Percentiles rank a stretch among this genome's conserved stretches.
Evolutionary conservation across 2,113 vertebrate species (phyloP).

Genomic region (Thermophis baileyi): DNA sequence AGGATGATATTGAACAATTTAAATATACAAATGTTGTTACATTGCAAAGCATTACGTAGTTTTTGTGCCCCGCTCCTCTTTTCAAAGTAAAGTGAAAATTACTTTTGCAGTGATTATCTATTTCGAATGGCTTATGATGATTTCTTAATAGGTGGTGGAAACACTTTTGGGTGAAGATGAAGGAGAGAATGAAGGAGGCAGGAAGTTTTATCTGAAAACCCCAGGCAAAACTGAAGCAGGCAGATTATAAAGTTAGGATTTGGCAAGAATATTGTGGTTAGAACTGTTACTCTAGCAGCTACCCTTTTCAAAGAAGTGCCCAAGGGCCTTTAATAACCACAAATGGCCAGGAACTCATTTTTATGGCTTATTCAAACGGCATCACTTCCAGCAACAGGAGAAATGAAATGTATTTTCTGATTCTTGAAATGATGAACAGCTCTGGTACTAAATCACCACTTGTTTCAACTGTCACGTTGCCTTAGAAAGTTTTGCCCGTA

Average conservation of each 20-base stretch:
- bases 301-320: constrained; percentile 4
- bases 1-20: not conserved
- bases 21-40: not conserved
- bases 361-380: constrained; percentile 33
- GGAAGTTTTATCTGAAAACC: constrained; percentile 16
- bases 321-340: constrained; percentile 3
- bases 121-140: not conserved
- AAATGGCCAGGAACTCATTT: constrained; percentile 20
- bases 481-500: constrained; percentile 1
- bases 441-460: constrained; percentile 17
- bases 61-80: not conserved
- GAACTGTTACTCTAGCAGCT: not conserved
- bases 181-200: not conserved
- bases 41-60: not conserved
- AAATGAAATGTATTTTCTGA: constrained; percentile 28
- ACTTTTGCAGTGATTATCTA: not conserved
- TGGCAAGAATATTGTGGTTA: constrained; percentile 13
- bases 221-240: constrained; percentile 18
- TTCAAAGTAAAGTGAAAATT: not conserved
- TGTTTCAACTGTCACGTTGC: constrained; percentile 19
- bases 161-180: not conserved
- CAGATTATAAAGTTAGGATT: constrained; percentile 23
- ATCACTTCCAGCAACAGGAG: constrained; percentile 7
- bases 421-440: constrained; percentile 23
- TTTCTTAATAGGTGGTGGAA: not conserved